phyloP scores from a whole-genome alignment of 92 coral and sea anemone genomes.

The Isaurus tuberculatus region DNA sequence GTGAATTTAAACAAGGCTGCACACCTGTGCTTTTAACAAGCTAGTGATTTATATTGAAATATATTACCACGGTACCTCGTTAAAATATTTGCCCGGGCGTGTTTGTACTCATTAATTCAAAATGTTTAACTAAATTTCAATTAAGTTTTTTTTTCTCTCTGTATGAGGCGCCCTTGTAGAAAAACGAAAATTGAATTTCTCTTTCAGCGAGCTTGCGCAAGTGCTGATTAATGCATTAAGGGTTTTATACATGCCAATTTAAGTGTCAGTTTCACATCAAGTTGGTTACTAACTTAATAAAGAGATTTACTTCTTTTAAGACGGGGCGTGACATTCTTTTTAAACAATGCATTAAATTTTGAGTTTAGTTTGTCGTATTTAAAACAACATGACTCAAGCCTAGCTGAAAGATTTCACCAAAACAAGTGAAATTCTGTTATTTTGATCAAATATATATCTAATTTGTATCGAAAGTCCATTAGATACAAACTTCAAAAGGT shows the following conservation, averaged over 20 bases:
- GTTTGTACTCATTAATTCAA: conserved; percentile 2
- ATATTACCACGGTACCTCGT: conserved; percentile 5
- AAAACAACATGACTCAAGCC: not conserved
- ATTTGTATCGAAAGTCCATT: not conserved
- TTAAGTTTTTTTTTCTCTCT: not conserved
- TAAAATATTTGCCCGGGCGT: conserved; percentile 42
- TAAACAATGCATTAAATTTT: conserved; percentile 1
- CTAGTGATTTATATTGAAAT: conserved; percentile 35
- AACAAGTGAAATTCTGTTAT: not conserved
- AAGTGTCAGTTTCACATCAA: conserved; percentile 16
- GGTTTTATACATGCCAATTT: conserved; percentile 15
- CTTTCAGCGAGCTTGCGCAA: not conserved
- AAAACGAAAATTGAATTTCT: not conserved
- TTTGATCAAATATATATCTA: not conserved
- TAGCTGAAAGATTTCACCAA: not conserved
- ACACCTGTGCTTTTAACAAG: conserved; percentile 39
- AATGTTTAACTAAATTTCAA: not conserved
- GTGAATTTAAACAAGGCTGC: conserved; percentile 13
- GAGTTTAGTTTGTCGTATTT: conserved; percentile 13
- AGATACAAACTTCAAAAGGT: not conserved
- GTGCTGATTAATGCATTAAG: not conserved
- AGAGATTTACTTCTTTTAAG: conserved; percentile 32
- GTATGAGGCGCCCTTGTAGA: not conserved
- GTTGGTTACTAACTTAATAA: conserved; percentile 33
- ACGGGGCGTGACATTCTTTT: conserved; percentile 30